Percentiles rank a stretch among this genome's conserved stretches.
phyloP scores from a whole-genome alignment of 2,888 invertebrate genomes.

The Melipona bicolor region DNA sequence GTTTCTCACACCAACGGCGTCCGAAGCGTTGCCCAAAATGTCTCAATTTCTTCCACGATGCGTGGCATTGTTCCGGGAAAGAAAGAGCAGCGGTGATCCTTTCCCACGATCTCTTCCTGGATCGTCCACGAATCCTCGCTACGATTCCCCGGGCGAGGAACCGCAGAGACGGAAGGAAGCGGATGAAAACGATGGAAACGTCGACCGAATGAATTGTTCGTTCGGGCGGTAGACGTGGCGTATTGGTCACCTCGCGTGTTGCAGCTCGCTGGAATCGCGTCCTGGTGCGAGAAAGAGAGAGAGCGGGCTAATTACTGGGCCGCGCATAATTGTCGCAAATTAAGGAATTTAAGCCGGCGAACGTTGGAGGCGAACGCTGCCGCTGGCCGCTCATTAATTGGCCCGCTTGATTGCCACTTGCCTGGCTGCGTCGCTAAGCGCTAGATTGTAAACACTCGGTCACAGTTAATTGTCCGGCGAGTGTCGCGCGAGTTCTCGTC shows the following conservation, averaged over 20 bases:
- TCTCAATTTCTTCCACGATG: neutral
- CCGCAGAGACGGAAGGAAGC: neutral
- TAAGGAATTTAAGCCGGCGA: slow-evolving; percentile 75
- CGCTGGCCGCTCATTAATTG: slow-evolving; percentile 74
- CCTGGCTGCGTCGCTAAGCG: slow-evolving; percentile 68
- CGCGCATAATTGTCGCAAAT: slow-evolving; percentile 78
- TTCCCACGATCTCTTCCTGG: slow-evolving; percentile 3
- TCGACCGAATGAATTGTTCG: slow-evolving; percentile 12
- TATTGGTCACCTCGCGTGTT: slow-evolving; percentile 12
- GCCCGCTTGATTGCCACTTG: slow-evolving; percentile 77
- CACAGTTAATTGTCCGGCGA: slow-evolving; percentile 74
- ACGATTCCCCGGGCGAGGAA: neutral
- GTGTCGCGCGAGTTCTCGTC: slow-evolving; percentile 68
- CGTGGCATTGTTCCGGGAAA: neutral
- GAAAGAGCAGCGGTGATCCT: neutral
- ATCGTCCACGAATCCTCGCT: neutral
- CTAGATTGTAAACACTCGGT: slow-evolving; percentile 80
- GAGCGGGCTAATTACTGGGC: slow-evolving; percentile 65
- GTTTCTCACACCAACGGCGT: neutral
- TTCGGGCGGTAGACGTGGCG: neutral
- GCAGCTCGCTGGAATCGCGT: neutral
- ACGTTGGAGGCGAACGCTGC: slow-evolving; percentile 51
- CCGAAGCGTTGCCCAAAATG: neutral
- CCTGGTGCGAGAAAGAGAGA: slow-evolving; percentile 32
- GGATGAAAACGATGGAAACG: neutral